Evolutionary conservation across 2,888 invertebrate species (phyloP), one percentile per base, ranked within the genome.

Genomic region (Megaustenia siamemsis): DNA sequence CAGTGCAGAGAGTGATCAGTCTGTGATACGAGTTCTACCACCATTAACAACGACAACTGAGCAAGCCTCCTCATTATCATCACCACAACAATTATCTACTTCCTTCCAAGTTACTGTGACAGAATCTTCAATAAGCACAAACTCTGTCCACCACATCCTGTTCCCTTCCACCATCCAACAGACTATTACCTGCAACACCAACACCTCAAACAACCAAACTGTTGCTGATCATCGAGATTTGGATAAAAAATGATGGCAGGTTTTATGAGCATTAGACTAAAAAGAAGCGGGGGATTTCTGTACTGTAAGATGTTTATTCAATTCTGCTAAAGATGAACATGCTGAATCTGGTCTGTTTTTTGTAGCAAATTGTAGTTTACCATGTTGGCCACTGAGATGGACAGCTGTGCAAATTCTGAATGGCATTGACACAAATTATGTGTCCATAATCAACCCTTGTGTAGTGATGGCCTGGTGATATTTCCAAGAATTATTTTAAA

Each of bases 1-100:
- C 45, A 86, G 86, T 40, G 80, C 83, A 10, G 82, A 86, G 63
- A 86, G 86, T 45, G 86, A 84, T 40, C 87, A 87, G 66, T 82
- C 82, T 6, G 82, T 80, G n/a, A 82, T 78, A 38, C 82, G 45
- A 12, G 75, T 63, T 35, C 63, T 38, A 21, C 60, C 76, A 28
- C 43, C 63, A 24, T 60, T 66, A 60, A 73, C 77, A 66, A 78
- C 82, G 49, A 80, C 82, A 43, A 32, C 28, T 49, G 35, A 68
- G 38, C 38, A n/a, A 35, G 53, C 28, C 32, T 66, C 80, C 1
- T 79, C 79, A 24, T 68, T 68, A 45, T 68, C 79, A 24, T 32
- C 79, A 24, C 45, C 68, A 56, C 49, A 5, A 45, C 35, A 15
- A 4, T 35, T 28, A n/a, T 53, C 53, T n/a, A 53, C 80, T 53